Conservation (phyloP, 2,888 invertebrate genomes). For the Ectemnius continuus region DNA sequence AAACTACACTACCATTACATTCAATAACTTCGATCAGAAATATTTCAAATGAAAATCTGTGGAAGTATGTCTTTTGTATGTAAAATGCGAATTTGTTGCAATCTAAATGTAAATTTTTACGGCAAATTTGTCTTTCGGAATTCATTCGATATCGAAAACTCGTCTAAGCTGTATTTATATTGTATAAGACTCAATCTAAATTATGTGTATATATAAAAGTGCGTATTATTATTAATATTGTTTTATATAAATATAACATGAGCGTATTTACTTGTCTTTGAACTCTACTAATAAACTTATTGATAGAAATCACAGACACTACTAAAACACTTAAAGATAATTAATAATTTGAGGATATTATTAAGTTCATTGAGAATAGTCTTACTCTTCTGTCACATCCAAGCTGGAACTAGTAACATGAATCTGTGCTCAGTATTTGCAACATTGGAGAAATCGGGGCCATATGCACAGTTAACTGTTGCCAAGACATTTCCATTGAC, state of each 20-base stretch:
- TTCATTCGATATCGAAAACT: constrained; percentile 36
- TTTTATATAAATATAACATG: constrained; percentile 57
- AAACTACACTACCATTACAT: too few species aligned
- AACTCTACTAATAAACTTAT: constrained; percentile 45
- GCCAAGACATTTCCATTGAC: too few species aligned
- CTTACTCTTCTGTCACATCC: too few species aligned
- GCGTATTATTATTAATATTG: constrained; percentile 53
- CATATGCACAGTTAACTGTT: too few species aligned
- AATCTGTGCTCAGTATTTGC: too few species aligned
- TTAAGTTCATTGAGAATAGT: too few species aligned
- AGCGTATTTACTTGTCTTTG: constrained; percentile 46
- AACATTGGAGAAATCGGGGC: too few species aligned
- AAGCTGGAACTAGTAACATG: too few species aligned
- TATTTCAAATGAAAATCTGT: too few species aligned
- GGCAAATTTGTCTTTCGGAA: constrained; percentile 30
- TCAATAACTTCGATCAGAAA: too few species aligned
- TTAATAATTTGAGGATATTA: neutral
- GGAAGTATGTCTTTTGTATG: too few species aligned
- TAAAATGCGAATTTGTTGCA: constrained; percentile 23
- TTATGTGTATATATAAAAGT: constrained; percentile 65
- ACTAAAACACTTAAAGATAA: constrained; percentile 26
- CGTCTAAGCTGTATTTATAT: constrained; percentile 60
- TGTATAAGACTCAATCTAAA: constrained; percentile 60
- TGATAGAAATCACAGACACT: constrained; percentile 22
- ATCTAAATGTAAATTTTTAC: constrained; percentile 33